Evolutionary conservation across 2,888 invertebrate species (phyloP).

Genomic region (Taphrorychus bicolor): DNA sequence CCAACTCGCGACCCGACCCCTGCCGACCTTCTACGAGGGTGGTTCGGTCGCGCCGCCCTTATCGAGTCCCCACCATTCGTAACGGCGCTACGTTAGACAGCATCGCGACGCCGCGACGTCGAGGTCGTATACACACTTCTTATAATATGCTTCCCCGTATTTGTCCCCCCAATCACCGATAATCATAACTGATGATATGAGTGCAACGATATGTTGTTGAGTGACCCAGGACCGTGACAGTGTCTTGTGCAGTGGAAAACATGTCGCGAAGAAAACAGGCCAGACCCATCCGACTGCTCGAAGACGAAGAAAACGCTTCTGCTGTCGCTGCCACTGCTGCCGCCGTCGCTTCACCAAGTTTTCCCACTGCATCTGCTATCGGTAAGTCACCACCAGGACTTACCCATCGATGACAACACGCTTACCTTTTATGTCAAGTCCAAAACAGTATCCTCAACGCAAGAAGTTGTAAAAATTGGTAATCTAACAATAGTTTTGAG

Average conservation of each 20-base stretch:
- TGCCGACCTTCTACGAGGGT: slow-evolving; percentile 58
- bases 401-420: too few species aligned
- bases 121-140: slow-evolving; percentile 51
- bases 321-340: slow-evolving; percentile 43
- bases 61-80: slow-evolving; percentile 58
- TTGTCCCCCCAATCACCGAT: slow-evolving; percentile 49
- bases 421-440: too few species aligned
- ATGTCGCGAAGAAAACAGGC: slow-evolving; percentile 66
- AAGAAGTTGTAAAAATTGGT: too few species aligned
- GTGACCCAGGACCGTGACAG: slow-evolving; percentile 49
- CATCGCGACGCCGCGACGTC: slow-evolving; percentile 61
- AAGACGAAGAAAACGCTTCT: slow-evolving; percentile 59
- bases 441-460: too few species aligned
- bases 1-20: slow-evolving; percentile 51
- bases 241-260: slow-evolving; percentile 51
- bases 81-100: slow-evolving; percentile 58
- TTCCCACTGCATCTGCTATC: slow-evolving; percentile 42
- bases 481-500: too few species aligned
- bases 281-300: slow-evolving; percentile 62
- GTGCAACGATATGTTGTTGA: slow-evolving; percentile 49
- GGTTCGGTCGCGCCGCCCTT: slow-evolving; percentile 59
- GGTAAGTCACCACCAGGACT: too few species aligned
- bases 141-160: slow-evolving; percentile 52
- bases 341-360: slow-evolving; percentile 45
- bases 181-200: slow-evolving; percentile 49